Percentiles rank a stretch among this genome's conserved stretches.
phyloP scores from a whole-genome alignment of 2,888 invertebrate species.

The Amphimallon solstitiale region DNA sequence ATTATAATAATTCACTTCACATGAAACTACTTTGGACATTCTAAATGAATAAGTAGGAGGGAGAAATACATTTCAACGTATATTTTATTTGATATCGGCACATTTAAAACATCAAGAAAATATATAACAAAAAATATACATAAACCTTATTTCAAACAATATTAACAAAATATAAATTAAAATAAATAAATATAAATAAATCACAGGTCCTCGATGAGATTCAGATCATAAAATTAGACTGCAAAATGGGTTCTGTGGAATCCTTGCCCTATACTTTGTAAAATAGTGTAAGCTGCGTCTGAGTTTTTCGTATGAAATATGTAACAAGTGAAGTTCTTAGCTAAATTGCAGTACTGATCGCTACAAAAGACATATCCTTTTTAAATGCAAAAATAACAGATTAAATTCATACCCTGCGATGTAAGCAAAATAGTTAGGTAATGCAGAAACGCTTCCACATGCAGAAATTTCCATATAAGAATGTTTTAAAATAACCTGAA shows the following conservation, averaged over 20 bases:
- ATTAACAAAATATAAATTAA: constrained; percentile 11
- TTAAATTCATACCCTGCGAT: constrained; percentile 68
- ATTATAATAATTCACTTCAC: no score
- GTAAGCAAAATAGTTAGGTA: constrained; percentile 69
- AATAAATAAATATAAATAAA: constrained; percentile 35
- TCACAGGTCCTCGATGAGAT: constrained; percentile 25
- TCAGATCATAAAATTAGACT: constrained; percentile 54
- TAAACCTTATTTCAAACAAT: constrained; percentile 16
- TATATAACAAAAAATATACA: constrained; percentile 7
- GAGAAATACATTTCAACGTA: not conserved
- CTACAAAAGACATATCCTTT: constrained; percentile 53
- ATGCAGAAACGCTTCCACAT: constrained; percentile 68
- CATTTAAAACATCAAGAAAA: constrained; percentile 16
- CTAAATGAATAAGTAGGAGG: no score
- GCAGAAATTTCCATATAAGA: constrained; percentile 74
- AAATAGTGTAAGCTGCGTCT: constrained; percentile 62
- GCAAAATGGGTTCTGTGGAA: constrained; percentile 67
- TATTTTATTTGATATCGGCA: constrained; percentile 13
- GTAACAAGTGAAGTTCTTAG: constrained; percentile 64
- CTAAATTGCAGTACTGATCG: constrained; percentile 63
- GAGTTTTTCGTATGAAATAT: constrained; percentile 62
- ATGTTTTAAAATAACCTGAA: constrained; percentile 67
- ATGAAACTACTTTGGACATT: no score
- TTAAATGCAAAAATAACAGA: not conserved
- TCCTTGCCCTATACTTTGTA: constrained; percentile 67